Evolutionary conservation across 2,113 vertebrate species (phyloP), one percentile per base, ranked within the genome.

Genomic region (Vulpes vulpes): DNA sequence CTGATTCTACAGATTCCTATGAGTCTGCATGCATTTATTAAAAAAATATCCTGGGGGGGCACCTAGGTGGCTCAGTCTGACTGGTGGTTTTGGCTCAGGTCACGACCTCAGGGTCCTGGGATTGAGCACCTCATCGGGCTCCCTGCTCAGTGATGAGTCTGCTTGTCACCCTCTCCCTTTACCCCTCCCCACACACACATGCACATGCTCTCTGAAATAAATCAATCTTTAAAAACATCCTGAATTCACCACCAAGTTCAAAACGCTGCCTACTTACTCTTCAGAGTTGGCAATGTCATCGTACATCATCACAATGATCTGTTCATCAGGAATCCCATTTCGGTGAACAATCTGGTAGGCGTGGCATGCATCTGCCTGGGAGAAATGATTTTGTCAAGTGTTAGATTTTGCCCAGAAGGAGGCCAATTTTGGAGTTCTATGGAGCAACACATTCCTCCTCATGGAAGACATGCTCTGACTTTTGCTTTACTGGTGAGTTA

Each of bases 241-340:
- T 0, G 1, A 27, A 38, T 53, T 22, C 12, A 3, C 30, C n/a
- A 49, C 49, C 92, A 35, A 23, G 51, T 53, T 59, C 22, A 16
- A 30, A 59, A 90, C 0, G 1, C 9, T 4, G 38, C 65, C 81
- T 51, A 99, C 99, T 99, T 98, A 99, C 99, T 99, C 91, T 0
- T 99, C 97, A 32, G 98, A 99, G 10, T 99, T 30, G 67, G 99
- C 99, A 84, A 99, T 99, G 98, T 99, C 99, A 25, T 99, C 99
- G 1, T 99, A 99, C 99, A 99, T 99, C 99, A 99, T 99, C 69
- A 99, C 99, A n/a, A 99, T 81, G 14, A 99, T 99, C 98, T 99
- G 99, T 97, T 99, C 99, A 4, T 99, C 99, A 0, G 99, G 99
- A 94, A 99, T 98, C 22, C 99, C 99, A 3, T 99, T 99, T 20